Evolutionary conservation across 2,888 invertebrate species (phyloP).

Genomic region (Lasioglossum malachurum): DNA sequence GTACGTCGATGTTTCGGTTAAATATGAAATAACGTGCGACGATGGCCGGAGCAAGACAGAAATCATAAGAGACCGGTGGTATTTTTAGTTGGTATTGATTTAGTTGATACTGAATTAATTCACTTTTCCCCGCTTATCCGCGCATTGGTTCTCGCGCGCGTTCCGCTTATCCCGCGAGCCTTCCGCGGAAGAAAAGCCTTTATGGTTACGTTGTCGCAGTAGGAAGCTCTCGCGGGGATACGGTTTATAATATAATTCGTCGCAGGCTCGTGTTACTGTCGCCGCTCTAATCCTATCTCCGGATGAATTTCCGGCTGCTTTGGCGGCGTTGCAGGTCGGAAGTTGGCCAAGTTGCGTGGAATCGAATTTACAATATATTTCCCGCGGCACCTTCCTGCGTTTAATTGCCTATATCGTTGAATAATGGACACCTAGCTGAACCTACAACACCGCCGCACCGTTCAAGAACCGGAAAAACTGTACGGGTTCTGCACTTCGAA

Average conservation of each 20-base stretch:
- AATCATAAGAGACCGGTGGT: too few relatives aligned
- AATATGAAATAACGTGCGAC: background rate
- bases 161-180: background rate
- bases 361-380: constrained; percentile 56
- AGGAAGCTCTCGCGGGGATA: constrained; percentile 28
- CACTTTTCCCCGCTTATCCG: background rate
- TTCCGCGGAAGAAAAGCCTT: constrained; percentile 25
- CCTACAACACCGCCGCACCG: background rate
- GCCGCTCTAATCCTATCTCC: constrained; percentile 59
- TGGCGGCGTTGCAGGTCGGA: constrained; percentile 36
- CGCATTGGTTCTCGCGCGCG: background rate
- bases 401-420: constrained; percentile 34
- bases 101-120: background rate
- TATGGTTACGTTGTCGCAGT: constrained; percentile 22
- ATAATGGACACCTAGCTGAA: background rate
- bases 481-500: too few relatives aligned
- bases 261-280: constrained; percentile 54
- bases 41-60: too few relatives aligned
- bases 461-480: background rate
- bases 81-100: background rate
- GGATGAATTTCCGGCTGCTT: constrained; percentile 56
- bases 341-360: constrained; percentile 55
- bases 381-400: constrained; percentile 27
- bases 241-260: constrained; percentile 55
- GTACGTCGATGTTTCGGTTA: background rate